These are phyloP conservation scores for Phodopus roborovskii DNA, from an alignment of 2,113 vertebrate species.

Conservation along the genomic window DNA sequence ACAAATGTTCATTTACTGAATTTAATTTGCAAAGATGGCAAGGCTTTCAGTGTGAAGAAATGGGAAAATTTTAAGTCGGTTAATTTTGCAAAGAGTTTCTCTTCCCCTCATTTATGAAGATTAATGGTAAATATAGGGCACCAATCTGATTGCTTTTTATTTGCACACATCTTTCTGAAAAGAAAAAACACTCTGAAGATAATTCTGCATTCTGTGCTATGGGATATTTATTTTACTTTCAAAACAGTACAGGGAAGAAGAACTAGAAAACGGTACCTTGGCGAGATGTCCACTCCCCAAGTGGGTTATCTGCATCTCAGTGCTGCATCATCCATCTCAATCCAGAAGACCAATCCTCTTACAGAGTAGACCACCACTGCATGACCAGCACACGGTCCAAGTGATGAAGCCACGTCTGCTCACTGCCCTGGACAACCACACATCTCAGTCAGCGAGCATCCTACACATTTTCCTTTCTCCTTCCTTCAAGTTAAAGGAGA, in stretches of 20 bases:
- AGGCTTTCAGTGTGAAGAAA: slow-evolving; percentile 38
- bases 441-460: not conserved
- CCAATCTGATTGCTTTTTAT: not conserved
- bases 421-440: not conserved
- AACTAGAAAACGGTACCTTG: not conserved
- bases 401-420: not conserved
- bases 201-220: not conserved
- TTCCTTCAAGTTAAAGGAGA: not conserved
- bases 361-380: not conserved
- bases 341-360: not conserved
- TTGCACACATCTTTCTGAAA: not conserved
- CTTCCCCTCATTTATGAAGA: slow-evolving; percentile 58
- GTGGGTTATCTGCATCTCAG: not conserved
- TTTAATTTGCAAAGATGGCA: slow-evolving; percentile 50
- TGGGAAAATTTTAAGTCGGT: slow-evolving; percentile 38
- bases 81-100: slow-evolving; percentile 28
- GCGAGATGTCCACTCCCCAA: not conserved
- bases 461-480: not conserved
- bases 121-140: not conserved
- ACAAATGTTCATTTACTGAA: slow-evolving; percentile 52
- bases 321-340: no score
- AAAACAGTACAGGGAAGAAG: not conserved
- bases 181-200: not conserved
- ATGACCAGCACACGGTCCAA: accelerated
- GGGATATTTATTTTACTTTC: not conserved